Percentiles rank a stretch among this genome's conserved stretches.
Evolutionary conservation across 2,888 invertebrate genomes (phyloP).

Genomic region (Fragum fragum): DNA sequence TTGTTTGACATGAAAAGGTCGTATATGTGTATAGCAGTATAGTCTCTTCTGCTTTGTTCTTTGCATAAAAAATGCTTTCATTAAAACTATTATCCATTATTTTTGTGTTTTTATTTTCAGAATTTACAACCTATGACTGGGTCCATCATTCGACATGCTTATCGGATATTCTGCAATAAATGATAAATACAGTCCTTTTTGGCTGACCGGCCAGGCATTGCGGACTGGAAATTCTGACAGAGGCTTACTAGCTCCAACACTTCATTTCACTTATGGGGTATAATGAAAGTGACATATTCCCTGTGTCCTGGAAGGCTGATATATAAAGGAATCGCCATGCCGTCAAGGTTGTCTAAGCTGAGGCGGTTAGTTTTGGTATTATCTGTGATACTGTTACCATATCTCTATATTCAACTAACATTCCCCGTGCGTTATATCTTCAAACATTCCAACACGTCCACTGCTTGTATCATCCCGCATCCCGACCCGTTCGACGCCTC

Average conservation of each 20-base stretch:
- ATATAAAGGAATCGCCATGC: too few species aligned
- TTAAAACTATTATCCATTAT: too few species aligned
- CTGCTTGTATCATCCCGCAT: conserved; percentile 54
- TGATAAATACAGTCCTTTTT: too few species aligned
- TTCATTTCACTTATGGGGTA: background rate
- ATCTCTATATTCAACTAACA: conserved; percentile 58
- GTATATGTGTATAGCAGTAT: too few species aligned
- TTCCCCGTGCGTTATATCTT: conserved; percentile 61
- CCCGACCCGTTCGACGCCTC: conserved; percentile 62
- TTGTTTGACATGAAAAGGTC: too few species aligned
- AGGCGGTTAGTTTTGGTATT: background rate
- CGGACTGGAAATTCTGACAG: background rate
- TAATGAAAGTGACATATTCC: background rate
- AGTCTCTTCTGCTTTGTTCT: too few species aligned
- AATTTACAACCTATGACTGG: too few species aligned
- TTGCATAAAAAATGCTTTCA: too few species aligned
- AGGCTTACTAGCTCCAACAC: background rate
- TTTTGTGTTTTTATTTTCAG: too few species aligned
- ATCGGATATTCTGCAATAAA: too few species aligned
- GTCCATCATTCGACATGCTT: too few species aligned
- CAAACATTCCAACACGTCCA: conserved; percentile 48
- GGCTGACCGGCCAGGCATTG: background rate
- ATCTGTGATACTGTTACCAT: conserved; percentile 4
- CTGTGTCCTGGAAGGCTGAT: background rate
- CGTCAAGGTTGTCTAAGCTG: background rate